Evolutionary conservation across 1,140 invertebrate species (phyloP), one percentile per base, ranked within the genome.

Genomic region (Pemphigus obesinymphae): DNA sequence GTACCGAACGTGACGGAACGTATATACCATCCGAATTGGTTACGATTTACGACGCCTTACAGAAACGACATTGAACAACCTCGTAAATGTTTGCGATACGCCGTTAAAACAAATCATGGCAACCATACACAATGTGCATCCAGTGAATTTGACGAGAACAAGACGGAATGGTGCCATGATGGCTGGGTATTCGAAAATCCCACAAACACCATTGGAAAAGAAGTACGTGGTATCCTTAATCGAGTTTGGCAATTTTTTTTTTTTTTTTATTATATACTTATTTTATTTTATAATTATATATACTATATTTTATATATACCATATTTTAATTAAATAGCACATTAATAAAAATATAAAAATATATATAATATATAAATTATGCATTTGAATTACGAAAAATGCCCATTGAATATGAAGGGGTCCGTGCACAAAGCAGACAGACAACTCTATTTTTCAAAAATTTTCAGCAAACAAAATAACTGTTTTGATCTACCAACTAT

Each of bases 181-280:
- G 78, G 87, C 17, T 90, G 89, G 87, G 87, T 91, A 0, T 91
- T 88, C 84, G 86, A 87, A 34, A 82, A 84, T 11, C 63, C 85
- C 20, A 89, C 90, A 83, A 85, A 86, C 6, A 90, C 90, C 3
- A 90, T 91, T 83, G 88, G 90, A 0, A 88, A 88, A 83, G 89
- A 91, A 83, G 89, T 89, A 84, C 86, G 86, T 82, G 4, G 37
- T 3, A 68, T 3, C 81, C 26, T 26, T 8, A 58, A 40, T n/a
- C 17, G 50, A 23, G 50, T n/a, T n/a, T 8, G 5, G n/a, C n/a
- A 48, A 10, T 7, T n/a, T n/a, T n/a, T n/a, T n/a, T n/a, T n/a
- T n/a, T n/a, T n/a, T n/a, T n/a, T n/a, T n/a, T n/a, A n/a, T n/a
- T n/a, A n/a, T n/a, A 31, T 17, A 61, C 15, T 31, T 15, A 29